phyloP scores from a whole-genome alignment of 1,140 invertebrate species.

The Brachionus asplanchnoidis region DNA sequence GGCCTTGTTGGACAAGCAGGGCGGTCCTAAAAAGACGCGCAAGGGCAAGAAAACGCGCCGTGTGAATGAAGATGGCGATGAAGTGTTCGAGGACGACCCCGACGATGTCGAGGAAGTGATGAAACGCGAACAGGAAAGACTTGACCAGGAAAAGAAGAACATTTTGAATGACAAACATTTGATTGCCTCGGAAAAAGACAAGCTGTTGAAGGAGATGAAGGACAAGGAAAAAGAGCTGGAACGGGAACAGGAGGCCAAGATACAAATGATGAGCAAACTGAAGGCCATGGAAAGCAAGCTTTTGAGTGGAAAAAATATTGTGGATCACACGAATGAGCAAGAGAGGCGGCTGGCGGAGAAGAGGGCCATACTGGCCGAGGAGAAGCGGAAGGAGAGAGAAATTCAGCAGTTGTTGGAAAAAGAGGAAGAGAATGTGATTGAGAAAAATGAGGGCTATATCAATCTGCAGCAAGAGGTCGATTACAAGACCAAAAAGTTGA shows the following conservation, averaged over 20 bases:
- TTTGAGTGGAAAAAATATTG: conserved; percentile 42
- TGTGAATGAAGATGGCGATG: conserved; percentile 41
- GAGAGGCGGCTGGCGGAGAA: conserved; percentile 57
- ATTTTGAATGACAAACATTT: conserved; percentile 60
- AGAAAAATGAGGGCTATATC: conserved; percentile 66
- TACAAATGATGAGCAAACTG: conserved; percentile 66
- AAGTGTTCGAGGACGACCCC: conserved; percentile 48
- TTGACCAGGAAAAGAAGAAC: conserved; percentile 61
- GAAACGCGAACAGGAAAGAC: conserved; percentile 56
- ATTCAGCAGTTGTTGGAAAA: conserved; percentile 61
- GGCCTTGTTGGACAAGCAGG: conserved; percentile 53
- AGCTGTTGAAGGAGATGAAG: conserved; percentile 62
- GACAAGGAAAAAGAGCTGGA: conserved; percentile 44
- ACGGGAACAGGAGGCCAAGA: conserved; percentile 60
- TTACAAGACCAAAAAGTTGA: conserved; percentile 79
- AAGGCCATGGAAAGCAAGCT: conserved; percentile 35
- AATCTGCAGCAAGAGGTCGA: conserved; percentile 86
- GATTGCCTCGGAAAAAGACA: conserved; percentile 62
- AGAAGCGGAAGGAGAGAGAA: conserved; percentile 56
- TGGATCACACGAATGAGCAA: conserved; percentile 61
- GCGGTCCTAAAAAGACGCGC: background rate
- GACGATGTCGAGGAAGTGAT: conserved; percentile 56
- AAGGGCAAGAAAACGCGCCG: conserved; percentile 39
- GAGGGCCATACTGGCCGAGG: conserved; percentile 51
- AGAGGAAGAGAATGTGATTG: conserved; percentile 61